A percentile compares a stretch with the other conserved stretches of the same genome.
These are phyloP conservation scores for Tichodroma muraria DNA, from an alignment of 2,113 vertebrate genomes.

Conservation along the genomic window DNA sequence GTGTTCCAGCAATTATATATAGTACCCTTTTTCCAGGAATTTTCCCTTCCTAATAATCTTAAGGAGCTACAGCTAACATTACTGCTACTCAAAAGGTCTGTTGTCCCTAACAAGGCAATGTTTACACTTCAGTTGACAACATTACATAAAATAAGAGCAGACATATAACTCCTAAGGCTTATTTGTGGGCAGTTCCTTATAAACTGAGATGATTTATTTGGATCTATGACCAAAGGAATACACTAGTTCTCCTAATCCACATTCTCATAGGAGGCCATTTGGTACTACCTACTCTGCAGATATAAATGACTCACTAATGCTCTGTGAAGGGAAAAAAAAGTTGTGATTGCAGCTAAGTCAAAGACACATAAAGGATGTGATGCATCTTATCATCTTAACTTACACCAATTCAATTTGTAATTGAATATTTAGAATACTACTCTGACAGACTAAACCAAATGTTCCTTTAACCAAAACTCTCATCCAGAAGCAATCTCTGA, in stretches of 20 bases:
- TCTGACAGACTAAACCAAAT: background rate
- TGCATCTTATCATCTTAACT: background rate
- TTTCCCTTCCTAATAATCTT: background rate
- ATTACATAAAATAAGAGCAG: background rate
- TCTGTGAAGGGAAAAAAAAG: background rate
- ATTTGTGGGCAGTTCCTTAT: background rate
- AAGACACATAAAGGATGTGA: background rate
- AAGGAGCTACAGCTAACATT: background rate
- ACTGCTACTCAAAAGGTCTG: background rate
- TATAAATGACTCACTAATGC: constrained; percentile 7
- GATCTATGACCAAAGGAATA: background rate
- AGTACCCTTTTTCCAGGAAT: background rate
- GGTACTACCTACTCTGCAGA: background rate
- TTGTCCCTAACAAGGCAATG: background rate
- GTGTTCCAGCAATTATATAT: background rate
- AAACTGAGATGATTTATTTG: background rate
- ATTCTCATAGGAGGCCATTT: background rate
- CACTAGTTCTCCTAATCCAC: background rate
- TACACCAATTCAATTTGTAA: background rate
- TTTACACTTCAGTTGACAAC: background rate
- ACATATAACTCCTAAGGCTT: background rate
- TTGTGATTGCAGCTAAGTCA: background rate
- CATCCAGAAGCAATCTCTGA: background rate
- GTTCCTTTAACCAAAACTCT: background rate
- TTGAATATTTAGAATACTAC: background rate